These are phyloP conservation scores for Campylomormyrus tamandua DNA, from an alignment of 2,113 vertebrate species.

Conservation along the genomic window DNA sequence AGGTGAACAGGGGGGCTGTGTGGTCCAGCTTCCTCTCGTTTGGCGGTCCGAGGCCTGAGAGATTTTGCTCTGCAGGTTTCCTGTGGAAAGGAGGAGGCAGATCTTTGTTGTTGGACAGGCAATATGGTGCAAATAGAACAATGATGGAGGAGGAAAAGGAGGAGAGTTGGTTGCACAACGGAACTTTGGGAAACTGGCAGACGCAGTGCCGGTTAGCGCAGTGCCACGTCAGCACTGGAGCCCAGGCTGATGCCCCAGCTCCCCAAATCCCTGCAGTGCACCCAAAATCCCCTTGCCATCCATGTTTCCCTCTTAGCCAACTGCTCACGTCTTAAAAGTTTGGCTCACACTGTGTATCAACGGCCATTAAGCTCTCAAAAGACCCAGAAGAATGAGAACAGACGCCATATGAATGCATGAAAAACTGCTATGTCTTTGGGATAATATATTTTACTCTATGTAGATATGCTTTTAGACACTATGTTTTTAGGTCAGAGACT, in stretches of 20 bases:
- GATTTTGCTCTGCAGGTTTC: background rate
- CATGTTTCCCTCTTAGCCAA: background rate
- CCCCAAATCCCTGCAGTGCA: background rate
- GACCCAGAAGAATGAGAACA: background rate
- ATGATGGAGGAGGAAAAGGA: background rate
- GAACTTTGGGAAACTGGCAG: background rate
- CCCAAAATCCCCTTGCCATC: constrained; percentile 2
- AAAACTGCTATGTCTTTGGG: background rate
- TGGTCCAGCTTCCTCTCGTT: background rate
- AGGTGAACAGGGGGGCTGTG: background rate
- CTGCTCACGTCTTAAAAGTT: background rate
- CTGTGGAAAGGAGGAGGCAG: constrained; percentile 13
- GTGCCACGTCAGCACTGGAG: background rate
- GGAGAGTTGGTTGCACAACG: background rate
- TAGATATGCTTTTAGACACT: background rate
- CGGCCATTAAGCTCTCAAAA: background rate
- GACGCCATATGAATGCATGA: background rate
- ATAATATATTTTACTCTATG: background rate
- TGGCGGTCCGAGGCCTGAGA: background rate
- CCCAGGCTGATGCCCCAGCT: background rate
- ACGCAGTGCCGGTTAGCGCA: background rate
- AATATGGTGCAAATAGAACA: background rate
- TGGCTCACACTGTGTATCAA: background rate
- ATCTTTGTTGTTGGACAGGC: background rate
- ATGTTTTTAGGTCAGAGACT: background rate